Percentiles rank a stretch among this genome's conserved stretches.
phyloP scores from a whole-genome alignment of 1,140 invertebrate species.

The Anadara kagoshimensis region DNA sequence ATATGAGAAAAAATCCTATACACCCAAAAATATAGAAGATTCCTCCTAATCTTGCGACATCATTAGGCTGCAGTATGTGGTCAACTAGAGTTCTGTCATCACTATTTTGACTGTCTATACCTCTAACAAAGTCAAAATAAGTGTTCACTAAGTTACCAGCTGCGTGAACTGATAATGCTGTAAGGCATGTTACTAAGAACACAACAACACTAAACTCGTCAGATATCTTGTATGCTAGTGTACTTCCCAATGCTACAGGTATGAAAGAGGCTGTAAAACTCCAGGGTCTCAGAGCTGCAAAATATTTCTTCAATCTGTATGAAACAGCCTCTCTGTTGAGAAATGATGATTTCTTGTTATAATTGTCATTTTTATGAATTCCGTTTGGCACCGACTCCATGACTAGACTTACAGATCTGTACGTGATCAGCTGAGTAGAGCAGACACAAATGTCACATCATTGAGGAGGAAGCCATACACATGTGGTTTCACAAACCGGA shows the following conservation, averaged over 20 bases:
- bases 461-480: no score
- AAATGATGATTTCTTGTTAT: no score
- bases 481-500: no score
- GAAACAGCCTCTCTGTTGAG: no score
- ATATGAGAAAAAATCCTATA: constrained; percentile 88
- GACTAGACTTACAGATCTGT: no score
- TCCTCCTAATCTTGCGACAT: constrained; percentile 90
- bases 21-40: constrained; percentile 91
- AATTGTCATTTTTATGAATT: no score
- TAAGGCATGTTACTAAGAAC: constrained; percentile 87
- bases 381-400: no score
- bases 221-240: constrained; percentile 85
- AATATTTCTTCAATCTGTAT: constrained; percentile 35
- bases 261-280: constrained; percentile 92
- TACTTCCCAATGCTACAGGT: constrained; percentile 90
- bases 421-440: no score
- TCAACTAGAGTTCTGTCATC: constrained; percentile 95
- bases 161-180: constrained; percentile 92
- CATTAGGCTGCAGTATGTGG: constrained; percentile 88
- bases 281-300: constrained; percentile 88
- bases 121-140: constrained; percentile 95
- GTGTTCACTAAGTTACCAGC: constrained; percentile 98
- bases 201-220: constrained; percentile 86
- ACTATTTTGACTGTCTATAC: constrained; percentile 90
- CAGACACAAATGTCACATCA: no score